Evolutionary conservation across 2,113 vertebrate species (phyloP).

Genomic region (Pelmatolapia mariae): DNA sequence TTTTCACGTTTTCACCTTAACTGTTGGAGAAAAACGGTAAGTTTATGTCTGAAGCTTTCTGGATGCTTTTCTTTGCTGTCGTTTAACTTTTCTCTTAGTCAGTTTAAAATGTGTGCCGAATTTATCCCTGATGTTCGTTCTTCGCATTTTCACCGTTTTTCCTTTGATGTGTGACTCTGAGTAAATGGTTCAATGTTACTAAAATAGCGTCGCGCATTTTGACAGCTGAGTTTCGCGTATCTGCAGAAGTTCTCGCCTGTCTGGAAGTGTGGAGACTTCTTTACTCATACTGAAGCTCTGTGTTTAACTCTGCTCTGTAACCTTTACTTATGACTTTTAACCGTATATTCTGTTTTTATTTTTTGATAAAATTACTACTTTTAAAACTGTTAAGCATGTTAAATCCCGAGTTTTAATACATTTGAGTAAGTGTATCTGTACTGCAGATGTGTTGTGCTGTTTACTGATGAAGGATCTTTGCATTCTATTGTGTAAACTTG

Average conservation of each 20-base stretch:
- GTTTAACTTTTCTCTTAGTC: neutral
- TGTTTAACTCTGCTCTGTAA: neutral
- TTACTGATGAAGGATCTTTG: neutral
- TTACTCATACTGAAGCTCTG: accelerated
- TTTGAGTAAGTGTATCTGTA: neutral
- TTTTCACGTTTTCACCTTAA: neutral
- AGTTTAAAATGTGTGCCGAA: neutral
- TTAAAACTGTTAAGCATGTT: neutral
- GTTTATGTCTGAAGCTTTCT: neutral
- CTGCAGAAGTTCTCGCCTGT: neutral
- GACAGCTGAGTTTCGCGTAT: neutral
- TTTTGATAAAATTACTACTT: neutral
- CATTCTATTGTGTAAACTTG: neutral
- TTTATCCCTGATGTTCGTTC: neutral
- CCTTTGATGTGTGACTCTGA: neutral
- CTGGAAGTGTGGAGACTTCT: neutral
- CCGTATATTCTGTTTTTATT: neutral
- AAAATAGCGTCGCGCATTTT: accelerated
- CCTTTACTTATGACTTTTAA: neutral
- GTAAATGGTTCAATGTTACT: neutral
- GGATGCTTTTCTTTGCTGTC: neutral
- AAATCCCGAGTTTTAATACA: neutral
- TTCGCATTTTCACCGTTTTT: neutral
- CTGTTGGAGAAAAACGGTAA: neutral
- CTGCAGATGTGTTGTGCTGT: neutral